These are phyloP conservation scores for Oscheius onirici DNA, from an alignment of 2,888 invertebrate genomes.

Conservation along the genomic window DNA sequence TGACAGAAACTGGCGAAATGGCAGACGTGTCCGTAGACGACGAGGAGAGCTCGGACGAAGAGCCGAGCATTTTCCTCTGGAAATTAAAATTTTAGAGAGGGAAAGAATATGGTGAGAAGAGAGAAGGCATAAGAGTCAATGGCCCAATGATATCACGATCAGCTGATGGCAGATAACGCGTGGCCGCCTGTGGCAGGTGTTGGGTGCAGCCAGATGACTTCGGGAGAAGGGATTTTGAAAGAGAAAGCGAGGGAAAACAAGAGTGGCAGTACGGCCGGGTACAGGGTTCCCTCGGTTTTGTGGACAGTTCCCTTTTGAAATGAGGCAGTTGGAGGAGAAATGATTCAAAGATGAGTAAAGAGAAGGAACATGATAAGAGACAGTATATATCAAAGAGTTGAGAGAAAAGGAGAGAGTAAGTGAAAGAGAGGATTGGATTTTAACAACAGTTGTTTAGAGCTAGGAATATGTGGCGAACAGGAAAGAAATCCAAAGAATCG, in stretches of 20 bases:
- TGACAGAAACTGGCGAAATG: slow-evolving; percentile 54
- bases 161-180: slow-evolving; percentile 34
- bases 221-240: not conserved
- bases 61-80: slow-evolving; percentile 40
- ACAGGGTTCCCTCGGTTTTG: too few species aligned
- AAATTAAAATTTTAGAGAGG: not conserved
- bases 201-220: slow-evolving; percentile 29
- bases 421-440: not conserved
- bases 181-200: slow-evolving; percentile 29
- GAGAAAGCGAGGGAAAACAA: too few species aligned
- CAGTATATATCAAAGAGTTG: not conserved
- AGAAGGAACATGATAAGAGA: too few species aligned
- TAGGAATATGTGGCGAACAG: too few species aligned
- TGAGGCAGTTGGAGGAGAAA: not conserved
- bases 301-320: too few species aligned
- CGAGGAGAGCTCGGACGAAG: slow-evolving; percentile 54
- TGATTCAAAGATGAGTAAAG: not conserved
- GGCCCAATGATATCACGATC: slow-evolving; percentile 29
- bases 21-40: slow-evolving; percentile 56
- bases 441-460: too few species aligned
- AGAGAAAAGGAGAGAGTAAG: not conserved
- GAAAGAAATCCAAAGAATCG: too few species aligned
- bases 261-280: too few species aligned
- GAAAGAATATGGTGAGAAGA: not conserved
- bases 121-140: not conserved